Conservation (phyloP, 2,888 invertebrate genomes). For the Dioctria rufipes region DNA sequence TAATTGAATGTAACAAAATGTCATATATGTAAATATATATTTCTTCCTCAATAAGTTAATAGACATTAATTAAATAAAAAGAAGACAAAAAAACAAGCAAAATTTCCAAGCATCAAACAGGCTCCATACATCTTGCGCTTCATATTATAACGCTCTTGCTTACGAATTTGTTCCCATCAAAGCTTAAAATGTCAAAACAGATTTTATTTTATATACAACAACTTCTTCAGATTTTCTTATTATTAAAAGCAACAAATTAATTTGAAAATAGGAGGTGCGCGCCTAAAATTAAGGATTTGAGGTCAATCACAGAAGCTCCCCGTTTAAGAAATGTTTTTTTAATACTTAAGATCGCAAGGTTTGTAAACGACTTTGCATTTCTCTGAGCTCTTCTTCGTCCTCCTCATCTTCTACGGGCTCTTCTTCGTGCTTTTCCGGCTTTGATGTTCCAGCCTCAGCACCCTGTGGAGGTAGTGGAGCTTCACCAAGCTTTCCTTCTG, state of each 20-base stretch:
- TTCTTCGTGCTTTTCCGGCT: slow-evolving; percentile 73
- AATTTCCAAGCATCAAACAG: not conserved
- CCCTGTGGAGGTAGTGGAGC: slow-evolving; percentile 87
- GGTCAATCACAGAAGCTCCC: slow-evolving; percentile 36
- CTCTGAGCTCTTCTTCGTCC: slow-evolving; percentile 86
- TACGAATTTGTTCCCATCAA: too few relatives aligned
- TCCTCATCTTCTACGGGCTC: slow-evolving; percentile 75
- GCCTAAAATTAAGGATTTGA: not conserved
- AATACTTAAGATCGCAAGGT: slow-evolving; percentile 85
- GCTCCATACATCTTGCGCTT: too few relatives aligned
- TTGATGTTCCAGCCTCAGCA: slow-evolving; percentile 74
- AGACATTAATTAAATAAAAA: slow-evolving; percentile 21
- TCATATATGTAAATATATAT: slow-evolving; percentile 29
- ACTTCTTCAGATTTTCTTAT: not conserved
- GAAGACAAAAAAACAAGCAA: slow-evolving; percentile 17
- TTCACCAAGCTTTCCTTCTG: slow-evolving; percentile 92
- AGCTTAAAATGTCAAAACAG: not conserved
- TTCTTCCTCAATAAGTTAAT: slow-evolving; percentile 40
- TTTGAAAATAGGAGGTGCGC: slow-evolving; percentile 18
- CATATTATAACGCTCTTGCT: too few relatives aligned
- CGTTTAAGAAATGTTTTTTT: too few relatives aligned
- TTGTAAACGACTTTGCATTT: slow-evolving; percentile 91
- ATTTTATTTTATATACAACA: slow-evolving; percentile 12
- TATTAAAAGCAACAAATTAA: slow-evolving; percentile 25
- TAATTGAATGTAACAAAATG: too few relatives aligned